Percentiles rank a stretch among this genome's conserved stretches.
phyloP scores from a whole-genome alignment of 2,888 invertebrate species.

The Augochlorella aurata region DNA sequence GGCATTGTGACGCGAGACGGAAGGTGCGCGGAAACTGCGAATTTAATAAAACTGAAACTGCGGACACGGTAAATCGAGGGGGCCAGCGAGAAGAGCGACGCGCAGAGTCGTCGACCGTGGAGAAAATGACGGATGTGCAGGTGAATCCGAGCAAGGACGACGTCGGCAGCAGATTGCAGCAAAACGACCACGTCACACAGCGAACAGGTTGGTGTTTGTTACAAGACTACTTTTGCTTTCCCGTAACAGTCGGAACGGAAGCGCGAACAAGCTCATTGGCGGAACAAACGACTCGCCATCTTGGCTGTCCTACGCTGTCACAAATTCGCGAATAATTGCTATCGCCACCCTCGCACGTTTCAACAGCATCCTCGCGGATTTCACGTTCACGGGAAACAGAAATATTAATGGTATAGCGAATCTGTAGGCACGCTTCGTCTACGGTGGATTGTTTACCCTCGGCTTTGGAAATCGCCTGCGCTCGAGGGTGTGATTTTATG shows the following conservation, averaged over 20 bases:
- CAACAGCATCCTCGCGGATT: not conserved
- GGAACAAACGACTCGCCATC: slow-evolving; percentile 55
- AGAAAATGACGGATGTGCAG: slow-evolving; percentile 78
- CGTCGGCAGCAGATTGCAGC: slow-evolving; percentile 64
- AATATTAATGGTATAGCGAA: not conserved
- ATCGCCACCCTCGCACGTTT: not conserved
- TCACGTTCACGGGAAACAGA: not conserved
- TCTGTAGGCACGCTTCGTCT: not conserved
- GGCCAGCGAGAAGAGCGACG: slow-evolving; percentile 5
- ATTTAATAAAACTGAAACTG: no score
- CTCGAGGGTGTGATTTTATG: slow-evolving; percentile 25
- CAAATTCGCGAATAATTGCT: slow-evolving; percentile 16
- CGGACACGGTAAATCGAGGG: not conserved
- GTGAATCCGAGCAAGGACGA: slow-evolving; percentile 72
- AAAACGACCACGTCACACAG: slow-evolving; percentile 67
- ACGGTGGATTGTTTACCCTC: not conserved
- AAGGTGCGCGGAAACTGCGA: not conserved
- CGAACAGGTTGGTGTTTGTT: slow-evolving; percentile 73
- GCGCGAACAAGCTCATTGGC: slow-evolving; percentile 13
- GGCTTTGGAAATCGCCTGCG: not conserved
- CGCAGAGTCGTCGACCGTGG: slow-evolving; percentile 31
- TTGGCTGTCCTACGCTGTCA: slow-evolving; percentile 31
- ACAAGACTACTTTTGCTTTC: not conserved
- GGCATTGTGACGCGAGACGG: not conserved
- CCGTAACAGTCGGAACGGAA: slow-evolving; percentile 15